These are phyloP conservation scores for Urosaurus nigricauda DNA, from an alignment of 2,797 vertebrate genomes.

Conservation along the genomic window DNA sequence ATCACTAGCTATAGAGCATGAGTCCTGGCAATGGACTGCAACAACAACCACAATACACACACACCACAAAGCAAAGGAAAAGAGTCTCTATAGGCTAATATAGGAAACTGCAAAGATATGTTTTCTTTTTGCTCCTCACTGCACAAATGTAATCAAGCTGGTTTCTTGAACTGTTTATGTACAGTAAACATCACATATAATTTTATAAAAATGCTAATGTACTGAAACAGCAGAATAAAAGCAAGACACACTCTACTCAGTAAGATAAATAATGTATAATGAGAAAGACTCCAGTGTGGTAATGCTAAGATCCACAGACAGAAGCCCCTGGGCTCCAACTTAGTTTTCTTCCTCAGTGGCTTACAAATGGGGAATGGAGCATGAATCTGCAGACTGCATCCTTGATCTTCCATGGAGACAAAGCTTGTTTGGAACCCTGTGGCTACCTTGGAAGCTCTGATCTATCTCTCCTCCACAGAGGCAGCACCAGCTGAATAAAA, in stretches of 20 bases:
- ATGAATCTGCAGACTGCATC: background rate
- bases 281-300: slow-evolving; percentile 22
- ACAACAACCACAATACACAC: background rate
- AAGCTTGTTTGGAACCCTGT: background rate
- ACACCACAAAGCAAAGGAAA: background rate
- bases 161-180: slow-evolving; percentile 23
- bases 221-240: slow-evolving; percentile 1
- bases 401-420: background rate
- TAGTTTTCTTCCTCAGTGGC: background rate
- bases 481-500: background rate
- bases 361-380: background rate
- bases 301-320: slow-evolving; percentile 28
- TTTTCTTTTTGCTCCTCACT: slow-evolving; percentile 22
- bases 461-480: background rate
- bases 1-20: background rate
- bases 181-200: slow-evolving; percentile 24
- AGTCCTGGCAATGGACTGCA: background rate
- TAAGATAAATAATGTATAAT: slow-evolving; percentile 23
- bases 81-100: background rate
- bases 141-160: background rate
- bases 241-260: background rate
- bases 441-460: background rate
- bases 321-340: background rate
- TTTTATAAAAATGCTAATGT: slow-evolving; percentile 25
- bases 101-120: slow-evolving; percentile 26